Conservation (phyloP, 2,113 vertebrate species). For the Sitta europaea region DNA sequence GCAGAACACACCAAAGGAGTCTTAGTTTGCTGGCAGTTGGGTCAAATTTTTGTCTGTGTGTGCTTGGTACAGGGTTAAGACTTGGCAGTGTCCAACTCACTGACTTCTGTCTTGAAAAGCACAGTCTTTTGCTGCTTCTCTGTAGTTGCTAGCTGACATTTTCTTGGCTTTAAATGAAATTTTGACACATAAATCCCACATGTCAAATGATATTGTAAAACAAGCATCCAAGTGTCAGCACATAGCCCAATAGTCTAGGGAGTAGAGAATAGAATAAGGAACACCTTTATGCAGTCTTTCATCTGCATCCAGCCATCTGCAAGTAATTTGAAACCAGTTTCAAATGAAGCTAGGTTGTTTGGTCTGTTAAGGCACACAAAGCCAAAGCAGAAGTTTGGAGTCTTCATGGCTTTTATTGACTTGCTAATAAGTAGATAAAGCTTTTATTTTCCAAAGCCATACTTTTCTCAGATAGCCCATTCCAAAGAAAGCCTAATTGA, state of each 20-base stretch:
- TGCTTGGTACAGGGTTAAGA: slow-evolving; percentile 53
- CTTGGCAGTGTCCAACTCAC: slow-evolving; percentile 59
- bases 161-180: slow-evolving; percentile 76
- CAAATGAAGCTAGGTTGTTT: slow-evolving; percentile 69
- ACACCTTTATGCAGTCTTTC: slow-evolving; percentile 75
- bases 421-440: slow-evolving; percentile 70
- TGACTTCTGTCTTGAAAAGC: slow-evolving; percentile 63
- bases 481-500: slow-evolving; percentile 43
- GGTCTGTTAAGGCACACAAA: slow-evolving; percentile 42
- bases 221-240: slow-evolving; percentile 83
- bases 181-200: slow-evolving; percentile 80
- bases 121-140: slow-evolving; percentile 55
- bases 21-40: slow-evolving; percentile 55
- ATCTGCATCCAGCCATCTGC: slow-evolving; percentile 79
- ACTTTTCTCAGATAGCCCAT: slow-evolving; percentile 36
- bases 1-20: slow-evolving; percentile 69
- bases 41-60: slow-evolving; percentile 54
- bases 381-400: slow-evolving; percentile 57
- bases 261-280: slow-evolving; percentile 68
- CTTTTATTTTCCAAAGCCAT: slow-evolving; percentile 33
- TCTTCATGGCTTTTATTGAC: slow-evolving; percentile 67
- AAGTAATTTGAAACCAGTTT: slow-evolving; percentile 77
- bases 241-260: slow-evolving; percentile 71
- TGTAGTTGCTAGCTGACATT: slow-evolving; percentile 76
- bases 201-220: slow-evolving; percentile 86